These are phyloP conservation scores for Felis chaus DNA, from an alignment of 2,113 vertebrate genomes.

Conservation along the genomic window DNA sequence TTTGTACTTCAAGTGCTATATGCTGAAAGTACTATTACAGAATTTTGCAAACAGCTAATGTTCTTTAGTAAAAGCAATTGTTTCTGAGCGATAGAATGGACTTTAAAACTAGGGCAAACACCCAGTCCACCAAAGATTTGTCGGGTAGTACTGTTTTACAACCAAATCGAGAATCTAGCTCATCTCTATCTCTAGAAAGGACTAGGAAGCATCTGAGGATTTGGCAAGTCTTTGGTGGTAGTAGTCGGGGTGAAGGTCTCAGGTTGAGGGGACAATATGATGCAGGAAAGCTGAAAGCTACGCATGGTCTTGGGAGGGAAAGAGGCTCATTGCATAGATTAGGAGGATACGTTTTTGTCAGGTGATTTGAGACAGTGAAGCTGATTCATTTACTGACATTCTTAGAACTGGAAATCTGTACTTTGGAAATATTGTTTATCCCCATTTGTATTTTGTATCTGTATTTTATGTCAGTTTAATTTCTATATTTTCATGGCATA, in stretches of 20 bases:
- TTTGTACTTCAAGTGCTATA: neutral
- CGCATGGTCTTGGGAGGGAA: neutral
- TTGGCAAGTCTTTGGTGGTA: neutral
- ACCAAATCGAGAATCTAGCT: neutral
- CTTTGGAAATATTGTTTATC: conserved; percentile 23
- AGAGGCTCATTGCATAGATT: neutral
- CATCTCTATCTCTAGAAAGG: neutral
- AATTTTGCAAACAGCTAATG: conserved; percentile 31
- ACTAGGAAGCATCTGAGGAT: neutral
- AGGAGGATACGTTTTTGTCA: neutral
- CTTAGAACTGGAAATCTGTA: neutral
- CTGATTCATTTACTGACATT: conserved; percentile 25
- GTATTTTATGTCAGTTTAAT: conserved; percentile 1
- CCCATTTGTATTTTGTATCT: conserved; percentile 3
- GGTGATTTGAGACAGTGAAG: neutral
- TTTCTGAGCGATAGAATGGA: neutral
- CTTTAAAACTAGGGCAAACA: neutral
- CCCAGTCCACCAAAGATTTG: neutral
- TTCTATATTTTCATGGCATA: conserved; percentile 23
- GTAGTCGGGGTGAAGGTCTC: neutral
- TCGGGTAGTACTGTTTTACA: neutral
- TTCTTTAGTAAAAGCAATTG: neutral
- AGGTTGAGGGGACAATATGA: neutral
- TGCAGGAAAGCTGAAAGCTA: neutral
- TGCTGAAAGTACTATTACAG: neutral